phyloP scores from a whole-genome alignment of 2,113 vertebrate genomes.

The Corvus hawaiiensis region DNA sequence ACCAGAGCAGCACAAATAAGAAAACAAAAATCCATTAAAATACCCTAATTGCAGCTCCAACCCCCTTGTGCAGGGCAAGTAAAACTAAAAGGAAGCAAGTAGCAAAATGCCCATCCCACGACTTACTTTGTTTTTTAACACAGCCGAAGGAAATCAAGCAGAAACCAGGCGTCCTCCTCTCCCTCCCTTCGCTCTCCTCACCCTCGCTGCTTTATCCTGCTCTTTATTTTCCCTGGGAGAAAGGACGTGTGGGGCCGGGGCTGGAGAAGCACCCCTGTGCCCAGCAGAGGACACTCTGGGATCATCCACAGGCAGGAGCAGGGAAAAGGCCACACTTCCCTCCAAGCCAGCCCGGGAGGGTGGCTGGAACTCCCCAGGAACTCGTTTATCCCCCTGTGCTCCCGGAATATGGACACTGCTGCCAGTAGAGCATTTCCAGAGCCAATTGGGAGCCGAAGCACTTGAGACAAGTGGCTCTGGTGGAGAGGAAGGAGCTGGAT shows the following conservation, averaged over 20 bases:
- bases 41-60: neutral
- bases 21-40: neutral
- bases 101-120: neutral
- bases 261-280: neutral
- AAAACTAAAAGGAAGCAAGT: neutral
- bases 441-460: neutral
- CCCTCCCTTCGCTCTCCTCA: neutral
- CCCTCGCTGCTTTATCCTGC: neutral
- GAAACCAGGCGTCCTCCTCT: neutral
- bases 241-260: neutral
- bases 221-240: neutral
- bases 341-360: neutral
- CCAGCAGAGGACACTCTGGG: constrained; percentile 8
- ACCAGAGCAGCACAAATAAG: neutral
- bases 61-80: neutral
- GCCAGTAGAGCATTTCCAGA: neutral
- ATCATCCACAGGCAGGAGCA: neutral
- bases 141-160: neutral
- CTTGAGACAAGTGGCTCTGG: neutral
- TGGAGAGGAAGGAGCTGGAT: neutral
- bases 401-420: neutral
- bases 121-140: neutral
- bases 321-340: neutral
- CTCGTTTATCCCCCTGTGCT: fast-evolving
- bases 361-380: fast-evolving